A percentile compares a stretch with the other conserved stretches of the same genome.
Evolutionary conservation across 2,888 invertebrate species (phyloP).

Genomic region (Terebella lapidaria): DNA sequence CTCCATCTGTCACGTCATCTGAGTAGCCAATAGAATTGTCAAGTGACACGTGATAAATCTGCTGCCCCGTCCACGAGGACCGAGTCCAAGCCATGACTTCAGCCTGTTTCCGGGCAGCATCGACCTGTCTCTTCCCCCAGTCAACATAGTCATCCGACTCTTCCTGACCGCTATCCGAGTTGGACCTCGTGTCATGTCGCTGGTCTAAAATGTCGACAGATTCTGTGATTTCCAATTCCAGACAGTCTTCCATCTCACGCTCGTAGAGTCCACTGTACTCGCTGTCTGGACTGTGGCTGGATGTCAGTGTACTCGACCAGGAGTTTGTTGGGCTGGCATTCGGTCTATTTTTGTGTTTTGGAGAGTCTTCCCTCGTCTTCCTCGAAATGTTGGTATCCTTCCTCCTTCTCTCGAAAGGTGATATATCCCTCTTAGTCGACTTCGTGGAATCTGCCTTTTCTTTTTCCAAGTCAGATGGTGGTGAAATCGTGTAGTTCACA

Average conservation of each 20-base stretch:
- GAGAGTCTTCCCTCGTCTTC: too few species aligned
- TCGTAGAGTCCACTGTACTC: slow-evolving; percentile 1
- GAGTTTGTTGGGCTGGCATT: too few species aligned
- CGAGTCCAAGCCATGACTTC: not conserved
- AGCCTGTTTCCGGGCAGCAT: not conserved
- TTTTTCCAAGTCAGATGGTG: too few species aligned
- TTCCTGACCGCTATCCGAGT: not conserved
- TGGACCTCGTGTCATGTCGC: not conserved
- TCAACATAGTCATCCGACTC: not conserved
- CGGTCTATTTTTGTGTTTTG: too few species aligned
- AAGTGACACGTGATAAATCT: not conserved
- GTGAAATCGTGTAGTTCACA: too few species aligned
- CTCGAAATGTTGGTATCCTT: too few species aligned
- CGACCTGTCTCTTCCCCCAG: not conserved
- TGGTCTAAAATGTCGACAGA: not conserved
- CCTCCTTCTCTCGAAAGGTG: too few species aligned
- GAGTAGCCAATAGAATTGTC: not conserved
- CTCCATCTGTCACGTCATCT: not conserved
- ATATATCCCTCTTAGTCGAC: too few species aligned
- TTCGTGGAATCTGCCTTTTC: too few species aligned
- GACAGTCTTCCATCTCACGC: slow-evolving; percentile 1
- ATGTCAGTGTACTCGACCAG: too few species aligned
- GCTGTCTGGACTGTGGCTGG: not conserved
- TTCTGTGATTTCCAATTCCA: not conserved
- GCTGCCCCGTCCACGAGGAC: not conserved